Evolutionary conservation across 2,888 invertebrate species (phyloP), one percentile per base, ranked within the genome.

Genomic region (Macrosiphum euphorbiae): DNA sequence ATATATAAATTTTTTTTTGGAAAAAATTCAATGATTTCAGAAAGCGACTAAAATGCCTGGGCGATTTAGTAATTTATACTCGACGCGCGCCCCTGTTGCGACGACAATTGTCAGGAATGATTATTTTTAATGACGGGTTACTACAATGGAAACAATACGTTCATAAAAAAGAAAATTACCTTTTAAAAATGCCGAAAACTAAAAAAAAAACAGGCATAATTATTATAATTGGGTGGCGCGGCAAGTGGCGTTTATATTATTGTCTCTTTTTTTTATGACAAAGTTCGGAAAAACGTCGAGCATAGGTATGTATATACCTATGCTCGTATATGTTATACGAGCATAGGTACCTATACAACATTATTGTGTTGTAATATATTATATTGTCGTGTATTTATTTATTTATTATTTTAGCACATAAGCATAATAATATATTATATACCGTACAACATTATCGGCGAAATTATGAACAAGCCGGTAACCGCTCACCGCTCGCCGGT

Each of bases 11-110:
- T 3, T 88, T 20, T n/a, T 55, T 88, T 26, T 20, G 8, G 0
- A n/a, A 24, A 11, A 90, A 90, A 50, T 50, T 5, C 55, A 50
- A 58, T 26, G 52, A 41, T 84, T 78, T 78, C 84, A 10, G 41
- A 91, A 28, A 84, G 28, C 91, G 91, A 91, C 85, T 85, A n/a
- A 58, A 91, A 85, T 85, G 8, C n/a, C 44, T 8, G 91, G 44
- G 55, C 24, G 44, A 28, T 44, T 28, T 20, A 4, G 28, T n/a
- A 85, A 91, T 91, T 85, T 91, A 91, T 91, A 91, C 78, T 84
- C 78, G 11, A 50, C 35, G 50, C 26, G 26, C 7, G 11, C 50
- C 35, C n/a, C 50, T 35, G 78, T 24, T 13, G 20, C 55, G 44
- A 55, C n/a, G 28, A 5, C 1, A 91, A 91, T 90, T 90, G 28